Evolutionary conservation across 2,797 vertebrate species (phyloP), one percentile per base, ranked within the genome.

Genomic region (Chelidonichthys spinosus): DNA sequence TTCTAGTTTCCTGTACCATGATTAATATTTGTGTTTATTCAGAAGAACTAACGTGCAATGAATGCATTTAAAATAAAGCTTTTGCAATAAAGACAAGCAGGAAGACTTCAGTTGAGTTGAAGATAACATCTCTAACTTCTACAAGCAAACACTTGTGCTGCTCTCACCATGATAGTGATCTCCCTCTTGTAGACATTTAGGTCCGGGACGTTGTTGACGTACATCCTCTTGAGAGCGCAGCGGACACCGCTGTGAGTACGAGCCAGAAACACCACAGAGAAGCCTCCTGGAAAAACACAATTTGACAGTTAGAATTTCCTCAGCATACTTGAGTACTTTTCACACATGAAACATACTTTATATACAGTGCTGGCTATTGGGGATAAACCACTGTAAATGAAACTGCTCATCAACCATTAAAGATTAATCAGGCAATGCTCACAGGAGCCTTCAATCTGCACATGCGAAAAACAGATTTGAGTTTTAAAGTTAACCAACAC

Each of bases 151-250:
- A 43, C 14, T 18, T 55, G 35, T 4, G 52, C 32, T 33, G 7
- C 35, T 25, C 92, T 90, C 80, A 99, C 98, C 98, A 99, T 99
- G 89, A 99, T 98, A 6, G 96, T 97, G 86, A 99, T 97, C 93
- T 99, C 98, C 54, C 97, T 95, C 93, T 97, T 99, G 93, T 97
- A 99, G 83, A 97, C 90, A 72, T 95, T 99, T 81, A 99, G 95
- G 87, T 99, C 98, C 0, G 95, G 89, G 69, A 96, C 87, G 0
- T 96, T 99, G 87, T 99, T 99, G 59, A 99, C 98, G 47, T 96
- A 99, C 98, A 99, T 99, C 78, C 97, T 93, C 76, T 99, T 99
- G 75, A 99, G 94, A 0, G 98, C 98, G 13, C 96, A 97, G 52
- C 97, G 96, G 1, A 95, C 74, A 15, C 97, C 97, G 7, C 96